phyloP scores from a whole-genome alignment of 2,797 vertebrate genomes.

The Sylvilagus floridanus region DNA sequence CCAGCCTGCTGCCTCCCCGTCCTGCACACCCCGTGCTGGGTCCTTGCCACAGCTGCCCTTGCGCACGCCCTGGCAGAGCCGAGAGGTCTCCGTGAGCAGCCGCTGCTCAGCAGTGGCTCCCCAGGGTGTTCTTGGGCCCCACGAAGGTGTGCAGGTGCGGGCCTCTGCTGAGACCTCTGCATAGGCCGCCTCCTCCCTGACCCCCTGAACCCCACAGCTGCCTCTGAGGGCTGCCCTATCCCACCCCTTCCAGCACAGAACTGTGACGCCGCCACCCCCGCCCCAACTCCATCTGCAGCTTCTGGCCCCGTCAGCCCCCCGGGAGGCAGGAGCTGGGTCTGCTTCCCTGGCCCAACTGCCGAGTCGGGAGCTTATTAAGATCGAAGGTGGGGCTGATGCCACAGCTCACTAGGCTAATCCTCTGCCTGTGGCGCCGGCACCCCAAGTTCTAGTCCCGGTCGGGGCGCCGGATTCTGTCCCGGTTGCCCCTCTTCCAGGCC shows the following conservation, averaged over 20 bases:
- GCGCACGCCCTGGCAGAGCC: background rate
- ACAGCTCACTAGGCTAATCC: too few species aligned
- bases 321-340: background rate
- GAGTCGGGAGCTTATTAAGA: accelerated
- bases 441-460: too few species aligned
- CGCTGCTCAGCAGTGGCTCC: background rate
- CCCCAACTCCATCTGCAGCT: too few species aligned
- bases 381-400: too few species aligned
- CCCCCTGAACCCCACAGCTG: too few species aligned
- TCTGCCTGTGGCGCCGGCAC: too few species aligned
- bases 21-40: accelerated
- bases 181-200: background rate
- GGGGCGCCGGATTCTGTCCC: too few species aligned
- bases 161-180: background rate
- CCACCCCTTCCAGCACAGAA: background rate
- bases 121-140: background rate
- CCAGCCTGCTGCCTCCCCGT: accelerated
- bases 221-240: background rate
- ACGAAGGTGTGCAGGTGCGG: background rate
- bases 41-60: background rate
- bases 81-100: background rate
- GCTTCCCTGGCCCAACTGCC: background rate
- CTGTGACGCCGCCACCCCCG: too few species aligned
- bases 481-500: too few species aligned
- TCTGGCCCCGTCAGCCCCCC: too few species aligned